Evolutionary conservation across 1,140 invertebrate genomes (phyloP).

Genomic region (Mactra quadrangularis): DNA sequence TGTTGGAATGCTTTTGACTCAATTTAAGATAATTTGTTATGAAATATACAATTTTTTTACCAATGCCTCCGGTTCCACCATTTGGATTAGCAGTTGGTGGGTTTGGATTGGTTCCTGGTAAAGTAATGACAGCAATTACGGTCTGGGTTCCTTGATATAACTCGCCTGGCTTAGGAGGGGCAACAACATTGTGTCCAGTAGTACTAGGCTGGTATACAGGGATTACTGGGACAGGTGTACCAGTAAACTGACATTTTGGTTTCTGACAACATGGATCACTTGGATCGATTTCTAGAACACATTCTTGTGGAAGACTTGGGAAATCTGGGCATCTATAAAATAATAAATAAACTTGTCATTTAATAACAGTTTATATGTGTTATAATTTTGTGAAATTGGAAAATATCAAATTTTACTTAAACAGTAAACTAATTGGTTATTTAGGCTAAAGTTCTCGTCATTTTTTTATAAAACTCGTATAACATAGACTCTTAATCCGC

Average conservation of each 20-base stretch:
- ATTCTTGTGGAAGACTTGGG: conserved; percentile 64
- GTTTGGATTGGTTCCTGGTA: conserved; percentile 45
- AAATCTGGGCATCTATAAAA: conserved; percentile 65
- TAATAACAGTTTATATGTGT: too few relatives aligned
- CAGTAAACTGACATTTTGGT: conserved; percentile 65
- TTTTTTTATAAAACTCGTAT: too few relatives aligned
- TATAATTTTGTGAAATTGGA: too few relatives aligned
- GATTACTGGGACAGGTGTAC: conserved; percentile 59
- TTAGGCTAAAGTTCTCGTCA: too few relatives aligned
- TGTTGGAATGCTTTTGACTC: too few relatives aligned
- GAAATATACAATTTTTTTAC: too few relatives aligned
- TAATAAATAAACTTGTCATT: not conserved
- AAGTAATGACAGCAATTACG: conserved; percentile 14
- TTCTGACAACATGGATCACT: conserved; percentile 71
- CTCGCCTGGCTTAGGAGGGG: conserved; percentile 58
- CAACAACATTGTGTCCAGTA: conserved; percentile 56
- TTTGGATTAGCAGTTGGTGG: conserved; percentile 48
- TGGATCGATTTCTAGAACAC: conserved; percentile 65
- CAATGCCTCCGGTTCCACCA: conserved; percentile 54
- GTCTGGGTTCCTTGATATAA: conserved; percentile 49
- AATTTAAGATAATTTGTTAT: too few relatives aligned
- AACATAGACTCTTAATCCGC: too few relatives aligned
- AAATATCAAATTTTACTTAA: too few relatives aligned
- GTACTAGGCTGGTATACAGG: conserved; percentile 60
- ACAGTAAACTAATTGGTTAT: too few relatives aligned